A percentile compares a stretch with the other conserved stretches of the same genome.
Conservation (phyloP, 1,140 invertebrate species). For the Cepaea nemoralis region DNA sequence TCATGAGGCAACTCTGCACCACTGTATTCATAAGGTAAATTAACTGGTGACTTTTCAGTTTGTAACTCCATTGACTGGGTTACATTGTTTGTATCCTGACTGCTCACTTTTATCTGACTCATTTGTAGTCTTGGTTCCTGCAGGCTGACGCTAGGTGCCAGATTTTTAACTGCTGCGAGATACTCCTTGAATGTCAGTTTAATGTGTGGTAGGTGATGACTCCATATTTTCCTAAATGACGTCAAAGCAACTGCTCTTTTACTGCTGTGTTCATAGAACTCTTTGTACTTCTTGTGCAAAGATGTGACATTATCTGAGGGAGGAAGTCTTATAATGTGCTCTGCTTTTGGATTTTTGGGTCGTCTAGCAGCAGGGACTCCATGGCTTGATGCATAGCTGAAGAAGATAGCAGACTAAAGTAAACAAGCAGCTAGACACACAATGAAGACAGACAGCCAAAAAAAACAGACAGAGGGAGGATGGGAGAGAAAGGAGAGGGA, state of each 20-base stretch:
- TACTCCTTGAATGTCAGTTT: conserved; percentile 17
- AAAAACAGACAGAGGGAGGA: neutral
- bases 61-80: neutral
- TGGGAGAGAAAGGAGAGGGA: neutral
- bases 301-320: conserved; percentile 9
- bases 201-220: neutral
- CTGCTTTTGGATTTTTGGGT: conserved; percentile 1
- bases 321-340: conserved; percentile 9
- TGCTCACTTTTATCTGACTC: neutral
- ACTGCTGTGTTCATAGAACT: neutral
- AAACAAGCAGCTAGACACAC: no score
- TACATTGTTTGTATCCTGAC: neutral
- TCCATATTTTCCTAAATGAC: conserved; percentile 28
- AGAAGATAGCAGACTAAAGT: neutral
- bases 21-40: conserved; percentile 1
- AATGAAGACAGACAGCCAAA: neutral
- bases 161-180: neutral
- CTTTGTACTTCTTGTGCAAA: conserved; percentile 28
- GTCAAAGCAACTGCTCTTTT: conserved; percentile 18
- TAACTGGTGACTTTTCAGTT: neutral
- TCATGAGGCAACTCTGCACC: neutral
- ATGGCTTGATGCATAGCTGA: conserved; percentile 8
- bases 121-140: neutral
- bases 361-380: neutral
- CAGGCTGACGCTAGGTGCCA: neutral